Evolutionary conservation across 2,888 invertebrate genomes (phyloP).

Genomic region (Zygogramma bicolorata): DNA sequence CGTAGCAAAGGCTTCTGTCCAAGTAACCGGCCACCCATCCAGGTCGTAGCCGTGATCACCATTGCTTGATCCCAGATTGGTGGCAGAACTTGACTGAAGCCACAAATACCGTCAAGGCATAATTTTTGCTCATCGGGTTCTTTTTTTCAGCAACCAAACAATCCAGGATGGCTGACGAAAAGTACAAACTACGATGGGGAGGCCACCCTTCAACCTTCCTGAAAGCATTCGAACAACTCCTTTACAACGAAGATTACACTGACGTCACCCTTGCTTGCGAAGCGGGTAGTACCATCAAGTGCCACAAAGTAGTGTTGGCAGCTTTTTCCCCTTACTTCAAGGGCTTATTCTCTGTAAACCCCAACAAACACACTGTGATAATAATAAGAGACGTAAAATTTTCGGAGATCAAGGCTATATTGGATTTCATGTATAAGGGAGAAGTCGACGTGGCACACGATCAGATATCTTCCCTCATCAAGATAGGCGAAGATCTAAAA

Average conservation of each 20-base stretch:
- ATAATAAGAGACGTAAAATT: conserved; percentile 81
- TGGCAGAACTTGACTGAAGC: too few species aligned
- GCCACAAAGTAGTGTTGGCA: conserved; percentile 76
- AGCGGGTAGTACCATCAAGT: conserved; percentile 72
- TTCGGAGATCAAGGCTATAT: conserved; percentile 86
- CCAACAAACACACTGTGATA: conserved; percentile 74
- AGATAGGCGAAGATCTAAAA: conserved; percentile 72
- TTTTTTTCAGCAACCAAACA: conserved; percentile 32
- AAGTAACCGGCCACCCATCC: too few species aligned
- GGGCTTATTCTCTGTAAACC: conserved; percentile 70
- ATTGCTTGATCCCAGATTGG: too few species aligned
- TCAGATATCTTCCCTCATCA: conserved; percentile 73
- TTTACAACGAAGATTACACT: conserved; percentile 74
- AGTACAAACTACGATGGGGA: conserved; percentile 78
- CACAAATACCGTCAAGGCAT: too few species aligned
- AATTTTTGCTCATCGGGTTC: too few species aligned
- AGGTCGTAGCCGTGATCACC: too few species aligned
- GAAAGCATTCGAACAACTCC: conserved; percentile 73
- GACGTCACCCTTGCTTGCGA: conserved; percentile 76
- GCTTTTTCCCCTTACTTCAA: conserved; percentile 76
- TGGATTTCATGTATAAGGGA: conserved; percentile 94
- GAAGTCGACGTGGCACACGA: conserved; percentile 89
- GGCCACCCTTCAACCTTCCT: conserved; percentile 75
- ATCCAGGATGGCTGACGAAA: conserved; percentile 64
- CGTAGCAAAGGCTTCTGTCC: too few species aligned